Conservation (phyloP, 2,113 vertebrate genomes). For the Coryphaenoides rupestris region DNA sequence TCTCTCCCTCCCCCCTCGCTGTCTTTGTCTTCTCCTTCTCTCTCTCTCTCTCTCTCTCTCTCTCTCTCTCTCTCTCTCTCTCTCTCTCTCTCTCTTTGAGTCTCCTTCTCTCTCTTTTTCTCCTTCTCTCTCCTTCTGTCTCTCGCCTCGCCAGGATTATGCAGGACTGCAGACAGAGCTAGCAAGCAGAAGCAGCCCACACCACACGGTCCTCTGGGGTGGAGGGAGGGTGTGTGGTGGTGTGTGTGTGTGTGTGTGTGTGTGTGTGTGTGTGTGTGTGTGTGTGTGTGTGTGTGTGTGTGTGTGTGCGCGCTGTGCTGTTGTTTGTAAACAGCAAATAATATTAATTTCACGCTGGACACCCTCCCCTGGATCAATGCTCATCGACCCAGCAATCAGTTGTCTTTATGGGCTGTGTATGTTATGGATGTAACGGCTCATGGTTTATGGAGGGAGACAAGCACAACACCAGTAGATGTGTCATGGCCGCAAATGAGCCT, state of each 20-base stretch:
- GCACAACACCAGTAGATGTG: conserved; percentile 25
- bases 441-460: conserved; percentile 34
- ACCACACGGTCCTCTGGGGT: conserved; percentile 49
- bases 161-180: conserved; percentile 49
- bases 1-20: not conserved
- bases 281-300: too few relatives aligned
- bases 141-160: conserved; percentile 10
- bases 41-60: conserved; percentile 15
- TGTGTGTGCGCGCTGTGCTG: not conserved
- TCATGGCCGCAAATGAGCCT: conserved; percentile 42
- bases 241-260: too few relatives aligned
- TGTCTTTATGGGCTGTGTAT: conserved; percentile 46
- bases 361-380: conserved; percentile 57
- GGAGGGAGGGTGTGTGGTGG: too few relatives aligned
- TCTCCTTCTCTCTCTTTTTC: too few relatives aligned
- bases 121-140: conserved; percentile 11
- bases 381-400: conserved; percentile 55
- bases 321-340: conserved; percentile 70
- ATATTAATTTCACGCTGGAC: conserved; percentile 72
- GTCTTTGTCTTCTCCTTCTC: conserved; percentile 6
- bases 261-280: too few relatives aligned
- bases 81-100: too few relatives aligned
- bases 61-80: too few relatives aligned
- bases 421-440: conserved; percentile 43
- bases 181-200: conserved; percentile 12